Conservation (phyloP, 2,113 vertebrate species). For the Bos javanicus region DNA sequence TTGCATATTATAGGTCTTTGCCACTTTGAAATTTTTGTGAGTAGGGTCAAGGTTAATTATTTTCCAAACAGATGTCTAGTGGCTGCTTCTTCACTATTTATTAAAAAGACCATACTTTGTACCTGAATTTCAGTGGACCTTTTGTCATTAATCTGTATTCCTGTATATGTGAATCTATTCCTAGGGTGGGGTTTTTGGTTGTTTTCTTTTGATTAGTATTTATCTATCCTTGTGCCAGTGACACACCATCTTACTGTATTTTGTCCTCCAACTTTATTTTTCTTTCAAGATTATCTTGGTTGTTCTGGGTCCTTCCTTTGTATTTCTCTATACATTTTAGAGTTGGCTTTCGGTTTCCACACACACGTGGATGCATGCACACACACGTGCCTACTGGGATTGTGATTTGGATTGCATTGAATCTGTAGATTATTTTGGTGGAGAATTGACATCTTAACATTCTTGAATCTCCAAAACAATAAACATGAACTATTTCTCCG, state of each 20-base stretch:
- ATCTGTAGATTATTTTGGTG: background rate
- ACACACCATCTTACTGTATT: background rate
- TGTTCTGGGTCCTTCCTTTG: background rate
- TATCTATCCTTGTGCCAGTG: background rate
- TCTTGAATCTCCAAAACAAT: background rate
- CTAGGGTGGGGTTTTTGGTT: background rate
- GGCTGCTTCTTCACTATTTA: background rate
- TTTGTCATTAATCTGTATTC: background rate
- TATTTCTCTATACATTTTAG: background rate
- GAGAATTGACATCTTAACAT: background rate
- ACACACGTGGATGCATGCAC: background rate
- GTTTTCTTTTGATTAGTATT: background rate
- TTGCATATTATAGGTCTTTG: background rate
- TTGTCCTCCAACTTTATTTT: background rate
- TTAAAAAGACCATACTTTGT: background rate
- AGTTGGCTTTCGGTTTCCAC: background rate
- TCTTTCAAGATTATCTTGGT: background rate
- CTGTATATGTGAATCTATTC: background rate
- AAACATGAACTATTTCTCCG: background rate
- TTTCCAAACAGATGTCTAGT: background rate
- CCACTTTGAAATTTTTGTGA: background rate
- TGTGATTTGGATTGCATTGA: background rate
- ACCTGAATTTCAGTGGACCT: background rate
- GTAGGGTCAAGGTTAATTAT: background rate
- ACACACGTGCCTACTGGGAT: background rate